Evolutionary conservation across 37 sponge, comb jelly and placozoan genomes (phyloP).

Genomic region (Spongilla lacustris): DNA sequence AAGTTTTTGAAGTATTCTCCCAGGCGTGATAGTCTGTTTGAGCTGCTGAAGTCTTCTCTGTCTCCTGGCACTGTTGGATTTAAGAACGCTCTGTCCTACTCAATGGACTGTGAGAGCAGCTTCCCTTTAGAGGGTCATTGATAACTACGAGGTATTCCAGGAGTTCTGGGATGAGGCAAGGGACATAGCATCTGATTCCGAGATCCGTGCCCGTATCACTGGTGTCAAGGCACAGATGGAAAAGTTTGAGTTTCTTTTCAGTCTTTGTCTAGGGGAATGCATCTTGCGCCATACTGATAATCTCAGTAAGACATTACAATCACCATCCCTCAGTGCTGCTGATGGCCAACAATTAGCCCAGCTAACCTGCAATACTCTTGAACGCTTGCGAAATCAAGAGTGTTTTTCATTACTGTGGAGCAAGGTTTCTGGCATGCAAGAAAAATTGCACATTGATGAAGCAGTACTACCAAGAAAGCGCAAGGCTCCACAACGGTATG

Average conservation of each 20-base stretch:
- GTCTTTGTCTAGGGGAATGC: background rate
- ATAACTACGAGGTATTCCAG: constrained; percentile 34
- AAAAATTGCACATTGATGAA: background rate
- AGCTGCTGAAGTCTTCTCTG: constrained; percentile 35
- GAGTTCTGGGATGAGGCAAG: constrained; percentile 40
- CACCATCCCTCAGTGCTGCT: constrained; percentile 35
- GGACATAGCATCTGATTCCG: constrained; percentile 9
- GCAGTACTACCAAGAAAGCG: constrained; percentile 44
- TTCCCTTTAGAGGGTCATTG: constrained; percentile 44
- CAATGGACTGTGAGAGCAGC: constrained; percentile 50
- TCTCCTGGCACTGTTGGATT: constrained; percentile 9
- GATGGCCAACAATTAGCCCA: constrained; percentile 41
- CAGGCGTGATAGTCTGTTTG: constrained; percentile 11
- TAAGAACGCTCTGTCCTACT: constrained; percentile 47
- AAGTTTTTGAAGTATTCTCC: constrained; percentile 28
- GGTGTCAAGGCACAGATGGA: constrained; percentile 50
- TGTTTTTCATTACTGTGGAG: constrained; percentile 12
- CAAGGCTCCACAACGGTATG: constrained; percentile 26
- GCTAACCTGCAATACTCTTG: constrained; percentile 20
- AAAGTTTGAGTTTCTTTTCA: constrained; percentile 51
- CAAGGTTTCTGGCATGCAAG: background rate
- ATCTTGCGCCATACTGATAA: constrained; percentile 42
- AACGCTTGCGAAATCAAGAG: constrained; percentile 31
- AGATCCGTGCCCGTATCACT: constrained; percentile 38
- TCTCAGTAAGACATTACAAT: constrained; percentile 52